phyloP scores from a whole-genome alignment of 2,797 vertebrate genomes.

The Pipistrellus nathusii region DNA sequence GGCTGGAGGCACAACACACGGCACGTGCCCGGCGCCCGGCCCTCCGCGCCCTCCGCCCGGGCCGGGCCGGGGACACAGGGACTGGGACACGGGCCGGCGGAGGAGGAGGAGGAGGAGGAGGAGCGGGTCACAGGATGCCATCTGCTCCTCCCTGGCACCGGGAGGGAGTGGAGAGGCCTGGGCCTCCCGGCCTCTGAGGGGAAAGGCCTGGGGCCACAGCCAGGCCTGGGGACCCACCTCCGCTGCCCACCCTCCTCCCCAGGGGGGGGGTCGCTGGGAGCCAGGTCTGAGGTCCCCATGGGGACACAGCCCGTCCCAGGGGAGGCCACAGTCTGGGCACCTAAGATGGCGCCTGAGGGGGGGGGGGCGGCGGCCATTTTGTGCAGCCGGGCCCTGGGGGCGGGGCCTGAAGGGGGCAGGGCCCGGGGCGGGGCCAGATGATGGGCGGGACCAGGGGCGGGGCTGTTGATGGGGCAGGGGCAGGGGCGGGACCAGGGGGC shows the following conservation, averaged over 20 bases:
- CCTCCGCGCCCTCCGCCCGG: background rate
- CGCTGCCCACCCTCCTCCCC: background rate
- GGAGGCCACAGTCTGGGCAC: slow-evolving; percentile 80
- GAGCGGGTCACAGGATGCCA: slow-evolving; percentile 83
- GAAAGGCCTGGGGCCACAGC: background rate
- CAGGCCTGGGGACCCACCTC: slow-evolving; percentile 21
- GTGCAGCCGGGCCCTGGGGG: slow-evolving; percentile 52
- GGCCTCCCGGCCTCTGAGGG: slow-evolving; percentile 68
- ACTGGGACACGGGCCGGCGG: slow-evolving; percentile 60
- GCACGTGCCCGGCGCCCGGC: slow-evolving; percentile 38
- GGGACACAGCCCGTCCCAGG: slow-evolving; percentile 77
- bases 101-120: slow-evolving; percentile 78
- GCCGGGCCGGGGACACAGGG: slow-evolving; percentile 44
- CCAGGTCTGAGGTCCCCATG: slow-evolving; percentile 76
- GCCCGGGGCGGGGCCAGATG: background rate
- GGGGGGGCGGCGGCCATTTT: slow-evolving; percentile 83
- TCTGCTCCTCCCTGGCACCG: slow-evolving; percentile 83
- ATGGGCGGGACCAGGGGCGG: no score
- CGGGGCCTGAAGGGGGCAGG: slow-evolving; percentile 16
- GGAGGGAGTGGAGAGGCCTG: slow-evolving; percentile 80
- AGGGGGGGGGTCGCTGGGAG: slow-evolving; percentile 16
- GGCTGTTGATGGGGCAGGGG: background rate
- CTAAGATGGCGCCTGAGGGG: slow-evolving; percentile 80
- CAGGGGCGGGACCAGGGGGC: background rate
- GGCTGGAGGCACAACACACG: slow-evolving; percentile 59